These are phyloP conservation scores for Hemiprocne comata DNA, from an alignment of 2,113 vertebrate species.

Conservation along the genomic window DNA sequence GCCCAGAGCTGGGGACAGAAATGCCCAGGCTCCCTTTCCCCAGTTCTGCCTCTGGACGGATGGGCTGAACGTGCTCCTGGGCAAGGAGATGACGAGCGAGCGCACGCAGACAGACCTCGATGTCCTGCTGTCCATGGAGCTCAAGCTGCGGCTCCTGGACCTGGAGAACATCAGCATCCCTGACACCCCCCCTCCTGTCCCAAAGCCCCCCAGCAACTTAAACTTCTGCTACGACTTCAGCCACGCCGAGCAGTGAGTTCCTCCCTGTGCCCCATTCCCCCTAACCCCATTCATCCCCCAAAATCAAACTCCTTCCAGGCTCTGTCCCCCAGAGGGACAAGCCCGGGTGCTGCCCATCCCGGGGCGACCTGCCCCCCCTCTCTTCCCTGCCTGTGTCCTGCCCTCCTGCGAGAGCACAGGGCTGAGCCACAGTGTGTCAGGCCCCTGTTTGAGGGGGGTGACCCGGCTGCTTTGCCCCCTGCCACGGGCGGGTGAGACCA, in stretches of 20 bases:
- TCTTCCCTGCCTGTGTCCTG: background rate
- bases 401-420: background rate
- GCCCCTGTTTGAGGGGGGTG: background rate
- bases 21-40: background rate
- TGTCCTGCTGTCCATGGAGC: constrained; percentile 95
- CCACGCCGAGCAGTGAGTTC: constrained; percentile 82
- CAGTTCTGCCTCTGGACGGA: constrained; percentile 97
- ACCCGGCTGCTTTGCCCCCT: background rate
- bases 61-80: constrained; percentile 90
- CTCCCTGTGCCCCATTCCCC: background rate
- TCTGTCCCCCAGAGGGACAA: background rate
- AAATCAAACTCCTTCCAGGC: background rate
- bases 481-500: background rate
- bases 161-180: constrained; percentile 94
- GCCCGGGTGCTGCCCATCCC: background rate
- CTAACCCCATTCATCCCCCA: rapidly evolving
- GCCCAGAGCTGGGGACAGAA: background rate
- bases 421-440: background rate
- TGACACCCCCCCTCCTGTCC: constrained; percentile 84
- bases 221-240: constrained; percentile 97
- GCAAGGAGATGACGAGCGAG: constrained; percentile 91
- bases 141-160: constrained; percentile 94
- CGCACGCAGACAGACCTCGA: constrained; percentile 91
- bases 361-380: background rate
- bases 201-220: constrained; percentile 92